These are phyloP conservation scores for Lordiphosa fenestrarum DNA, from an alignment of 2,888 invertebrate genomes.

Conservation along the genomic window DNA sequence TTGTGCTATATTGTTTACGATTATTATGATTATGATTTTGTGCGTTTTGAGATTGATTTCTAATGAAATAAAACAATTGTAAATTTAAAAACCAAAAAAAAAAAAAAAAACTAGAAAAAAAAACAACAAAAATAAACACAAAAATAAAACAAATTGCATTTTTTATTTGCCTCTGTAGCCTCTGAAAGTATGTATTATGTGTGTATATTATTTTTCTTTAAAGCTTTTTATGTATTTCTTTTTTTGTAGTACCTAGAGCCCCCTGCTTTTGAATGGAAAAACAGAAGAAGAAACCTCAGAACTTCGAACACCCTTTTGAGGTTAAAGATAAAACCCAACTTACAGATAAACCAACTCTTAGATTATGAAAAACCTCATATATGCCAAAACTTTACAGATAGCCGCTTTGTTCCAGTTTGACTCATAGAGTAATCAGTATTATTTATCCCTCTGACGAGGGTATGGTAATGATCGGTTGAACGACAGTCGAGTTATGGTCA, in stretches of 20 bases:
- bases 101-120: no score
- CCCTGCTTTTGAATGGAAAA: neutral
- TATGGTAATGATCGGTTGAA: no score
- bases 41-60: constrained; percentile 70
- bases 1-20: constrained; percentile 53
- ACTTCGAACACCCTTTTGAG: no score
- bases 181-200: neutral
- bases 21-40: constrained; percentile 60
- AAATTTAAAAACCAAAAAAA: constrained; percentile 34
- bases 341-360: no score
- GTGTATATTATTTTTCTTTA: neutral
- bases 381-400: no score
- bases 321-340: no score
- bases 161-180: constrained; percentile 51
- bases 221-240: constrained; percentile 5
- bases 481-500: no score
- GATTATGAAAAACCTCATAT: no score
- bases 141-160: constrained; percentile 43
- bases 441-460: no score
- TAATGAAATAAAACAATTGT: constrained; percentile 59
- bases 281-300: no score
- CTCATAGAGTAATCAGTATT: no score
- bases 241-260: neutral
- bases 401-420: no score
- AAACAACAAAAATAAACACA: constrained; percentile 13